Evolutionary conservation across 1,140 invertebrate genomes (phyloP).

Genomic region (Eurytemora carolleeae): DNA sequence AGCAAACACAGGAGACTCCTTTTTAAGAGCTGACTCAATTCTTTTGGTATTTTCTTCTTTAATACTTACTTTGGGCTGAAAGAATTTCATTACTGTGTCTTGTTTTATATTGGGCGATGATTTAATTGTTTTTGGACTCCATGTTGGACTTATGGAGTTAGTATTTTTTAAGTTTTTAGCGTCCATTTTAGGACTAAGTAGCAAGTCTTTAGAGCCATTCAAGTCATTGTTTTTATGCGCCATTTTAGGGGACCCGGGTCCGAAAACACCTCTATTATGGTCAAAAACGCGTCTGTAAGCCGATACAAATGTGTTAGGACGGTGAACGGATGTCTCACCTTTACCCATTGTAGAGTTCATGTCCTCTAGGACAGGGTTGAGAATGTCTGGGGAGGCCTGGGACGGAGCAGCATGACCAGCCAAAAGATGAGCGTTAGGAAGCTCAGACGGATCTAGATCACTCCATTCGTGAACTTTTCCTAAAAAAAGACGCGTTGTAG

Average conservation of each 20-base stretch:
- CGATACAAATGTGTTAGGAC: not conserved
- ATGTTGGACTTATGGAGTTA: too few relatives aligned
- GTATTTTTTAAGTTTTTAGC: too few relatives aligned
- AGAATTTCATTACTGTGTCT: too few relatives aligned
- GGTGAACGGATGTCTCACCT: not conserved
- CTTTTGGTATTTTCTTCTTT: too few relatives aligned
- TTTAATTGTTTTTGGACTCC: too few relatives aligned
- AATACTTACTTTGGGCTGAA: too few relatives aligned
- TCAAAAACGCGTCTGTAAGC: not conserved
- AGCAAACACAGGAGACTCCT: too few relatives aligned
- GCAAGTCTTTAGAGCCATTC: not conserved
- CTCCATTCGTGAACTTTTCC: not conserved
- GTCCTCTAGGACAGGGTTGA: not conserved
- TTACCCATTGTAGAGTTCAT: not conserved
- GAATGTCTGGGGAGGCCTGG: not conserved
- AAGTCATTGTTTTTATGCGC: not conserved
- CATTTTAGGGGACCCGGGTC: too few relatives aligned
- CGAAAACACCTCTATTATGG: not conserved
- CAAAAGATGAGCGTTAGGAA: not conserved
- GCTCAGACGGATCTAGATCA: not conserved
- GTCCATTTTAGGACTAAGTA: too few relatives aligned
- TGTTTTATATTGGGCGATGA: too few relatives aligned
- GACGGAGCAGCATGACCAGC: not conserved
- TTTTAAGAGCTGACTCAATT: too few relatives aligned
- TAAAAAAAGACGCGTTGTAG: too few relatives aligned